Base-by-base conservation (phyloP, 1,140 invertebrate species). In the Drosophila pruinosa region DNA sequence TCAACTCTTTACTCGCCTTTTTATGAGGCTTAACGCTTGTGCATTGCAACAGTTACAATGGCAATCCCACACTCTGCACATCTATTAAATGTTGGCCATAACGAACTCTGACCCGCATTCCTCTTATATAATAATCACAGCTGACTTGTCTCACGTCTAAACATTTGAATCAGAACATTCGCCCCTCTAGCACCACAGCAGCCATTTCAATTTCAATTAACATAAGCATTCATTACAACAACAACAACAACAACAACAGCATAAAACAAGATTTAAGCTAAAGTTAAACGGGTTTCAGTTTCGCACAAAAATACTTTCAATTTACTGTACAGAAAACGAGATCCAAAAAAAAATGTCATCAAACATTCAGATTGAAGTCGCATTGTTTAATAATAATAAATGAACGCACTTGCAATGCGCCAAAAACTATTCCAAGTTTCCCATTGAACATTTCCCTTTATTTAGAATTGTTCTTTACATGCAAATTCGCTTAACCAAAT, bases 11-110 rank as follows among this genome's bases (percentile, higher is more conserved):
- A n/a, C 21, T 43, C 4, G 1, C 12, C 7, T 15, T 17, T 67
- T 67, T 67, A 59, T 59, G 64, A 67, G 45, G 54, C 43, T 50
- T 59, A 67, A 50, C 56, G 34, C 21, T 24, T 36, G 24, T 14
- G 26, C 14, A 65, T 50, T 65, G 31, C 53, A 63, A 63, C 24
- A 22, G 48, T 22, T 54, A 36, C 14, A 36, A 10, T 24, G 26
- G 31, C 45, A 48, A 54, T 39, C 36, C 12, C 26, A 6, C 26
- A 28, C 5, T 28, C 26, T 28, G 5, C 4, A 19, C 3, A 24
- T 36, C n/a, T 24, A 45, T 34, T 43, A 47, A 22, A 19, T n/a
- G 14, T 8, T 61, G 26, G 10, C 26, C 45, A 56, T 56, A 56
- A 36, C 41, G 50, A 56, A 22, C 61, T 45, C 47, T 24, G 38